Percentiles rank a stretch among this genome's conserved stretches.
These are phyloP conservation scores for Danio jaintianensis DNA, from an alignment of 2,797 vertebrate species.

Conservation along the genomic window DNA sequence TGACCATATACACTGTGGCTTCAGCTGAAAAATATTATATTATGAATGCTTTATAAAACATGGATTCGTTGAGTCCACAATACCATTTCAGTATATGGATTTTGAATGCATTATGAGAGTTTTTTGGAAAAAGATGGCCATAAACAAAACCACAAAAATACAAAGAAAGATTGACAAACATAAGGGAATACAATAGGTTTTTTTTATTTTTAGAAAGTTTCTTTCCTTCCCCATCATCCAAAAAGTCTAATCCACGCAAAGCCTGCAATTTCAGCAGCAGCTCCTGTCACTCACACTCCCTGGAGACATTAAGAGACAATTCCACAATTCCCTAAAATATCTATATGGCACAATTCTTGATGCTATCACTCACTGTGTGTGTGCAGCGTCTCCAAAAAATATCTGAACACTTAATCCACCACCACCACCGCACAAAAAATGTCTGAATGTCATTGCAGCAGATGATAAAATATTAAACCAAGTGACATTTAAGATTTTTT, in stretches of 20 bases:
- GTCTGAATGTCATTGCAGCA: background rate
- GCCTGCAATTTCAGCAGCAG: slow-evolving; percentile 52
- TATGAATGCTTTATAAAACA: too few relatives aligned
- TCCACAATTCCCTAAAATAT: slow-evolving; percentile 39
- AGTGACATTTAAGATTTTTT: background rate
- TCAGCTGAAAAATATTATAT: too few relatives aligned
- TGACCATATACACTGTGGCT: too few relatives aligned
- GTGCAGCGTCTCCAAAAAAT: background rate
- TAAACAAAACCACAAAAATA: too few relatives aligned
- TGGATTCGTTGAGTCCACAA: too few relatives aligned
- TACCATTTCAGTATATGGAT: too few relatives aligned
- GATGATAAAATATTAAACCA: background rate
- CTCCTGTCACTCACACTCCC: slow-evolving; percentile 64
- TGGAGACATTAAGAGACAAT: slow-evolving; percentile 16
- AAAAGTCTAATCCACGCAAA: slow-evolving; percentile 63
- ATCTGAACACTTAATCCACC: background rate
- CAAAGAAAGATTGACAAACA: slow-evolving; percentile 11
- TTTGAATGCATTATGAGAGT: too few relatives aligned
- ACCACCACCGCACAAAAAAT: background rate
- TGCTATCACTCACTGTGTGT: background rate
- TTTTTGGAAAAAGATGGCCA: too few relatives aligned
- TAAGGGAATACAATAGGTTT: slow-evolving; percentile 6
- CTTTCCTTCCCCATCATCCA: slow-evolving; percentile 38
- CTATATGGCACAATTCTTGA: background rate
- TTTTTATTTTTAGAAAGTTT: background rate